Base-by-base conservation (phyloP, 2,888 invertebrate species). In the Thymelicus lineola region DNA sequence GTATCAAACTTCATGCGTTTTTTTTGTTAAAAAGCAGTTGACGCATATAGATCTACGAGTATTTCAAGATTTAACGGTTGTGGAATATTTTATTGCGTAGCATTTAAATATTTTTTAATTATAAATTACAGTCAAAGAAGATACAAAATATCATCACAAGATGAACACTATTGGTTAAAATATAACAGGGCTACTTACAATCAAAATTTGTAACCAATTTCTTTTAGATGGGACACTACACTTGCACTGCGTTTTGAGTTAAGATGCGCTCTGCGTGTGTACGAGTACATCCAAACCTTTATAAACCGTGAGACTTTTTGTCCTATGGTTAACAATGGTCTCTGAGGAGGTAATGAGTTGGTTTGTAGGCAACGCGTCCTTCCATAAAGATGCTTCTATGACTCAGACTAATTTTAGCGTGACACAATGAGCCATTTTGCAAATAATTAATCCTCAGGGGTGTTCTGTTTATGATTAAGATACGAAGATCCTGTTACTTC, bases 241-340 rank as follows among this genome's bases (percentile, higher is more conserved):
- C 89, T 78, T 77, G 83, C 81, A 77, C 77, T 80, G 80, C 78
- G 82, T 80, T 77, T 80, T 80, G 82, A 82, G 82, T 79, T 84
- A 86, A 87, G 92, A 91, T 90, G 91, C 88, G 88, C 89, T 91
- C 89, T 92, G 91, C 81, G 88, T 84, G 82, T 79, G 82, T 82
- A 79, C 83, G 83, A 85, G 82, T 84, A 83, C 86, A 83, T 79
- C 75, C 86, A 82, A 81, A 87, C 89, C 88, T 91, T 92, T 93
- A 91, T 93, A 93, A 90, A 86, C 91, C 91, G 92, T 92, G 93
- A 87, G 92, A 93, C 86, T 90, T 93, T 91, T 92, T 91, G 90
- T 89, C 86, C 88, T 86, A 80, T 87, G 88, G 90, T 87, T 89
- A 87, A 91, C 91, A 92, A 93, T 91, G 86, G 89, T 87, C 87